phyloP scores from a whole-genome alignment of 2,113 vertebrate genomes.

The Cnemophilus loriae region DNA sequence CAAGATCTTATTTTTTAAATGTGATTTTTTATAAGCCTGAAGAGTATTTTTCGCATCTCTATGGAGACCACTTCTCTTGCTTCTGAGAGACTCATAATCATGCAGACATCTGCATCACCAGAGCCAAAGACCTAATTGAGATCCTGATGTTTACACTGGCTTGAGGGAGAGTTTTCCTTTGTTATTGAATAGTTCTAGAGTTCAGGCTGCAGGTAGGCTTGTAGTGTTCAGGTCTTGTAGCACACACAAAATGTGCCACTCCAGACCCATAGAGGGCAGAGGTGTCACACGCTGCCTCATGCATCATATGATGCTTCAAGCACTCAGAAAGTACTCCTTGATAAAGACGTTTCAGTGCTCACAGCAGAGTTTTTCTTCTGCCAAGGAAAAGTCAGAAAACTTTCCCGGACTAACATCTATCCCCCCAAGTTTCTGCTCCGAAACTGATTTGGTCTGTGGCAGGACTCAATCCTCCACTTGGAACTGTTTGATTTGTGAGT shows the following conservation, averaged over 20 bases:
- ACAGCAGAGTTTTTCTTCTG: background rate
- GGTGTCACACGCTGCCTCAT: background rate
- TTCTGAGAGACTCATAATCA: background rate
- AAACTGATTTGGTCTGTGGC: background rate
- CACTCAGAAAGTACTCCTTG: background rate
- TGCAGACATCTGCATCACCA: background rate
- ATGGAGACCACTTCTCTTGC: background rate
- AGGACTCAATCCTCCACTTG: background rate
- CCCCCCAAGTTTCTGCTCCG: background rate
- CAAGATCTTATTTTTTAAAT: background rate
- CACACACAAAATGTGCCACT: background rate
- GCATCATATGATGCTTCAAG: background rate
- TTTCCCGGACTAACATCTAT: background rate
- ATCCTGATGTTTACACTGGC: background rate
- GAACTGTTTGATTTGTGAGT: background rate
- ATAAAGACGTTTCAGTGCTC: background rate
- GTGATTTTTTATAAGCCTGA: background rate
- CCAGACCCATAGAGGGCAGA: constrained; percentile 43
- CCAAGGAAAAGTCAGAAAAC: background rate
- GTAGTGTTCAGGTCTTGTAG: background rate
- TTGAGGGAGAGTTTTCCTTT: background rate
- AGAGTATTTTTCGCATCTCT: background rate
- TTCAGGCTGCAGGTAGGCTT: background rate
- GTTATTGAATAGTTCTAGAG: background rate
- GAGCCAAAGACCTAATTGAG: background rate